Conservation (phyloP, 2,888 invertebrate genomes). For the Osedax frankpressi region DNA sequence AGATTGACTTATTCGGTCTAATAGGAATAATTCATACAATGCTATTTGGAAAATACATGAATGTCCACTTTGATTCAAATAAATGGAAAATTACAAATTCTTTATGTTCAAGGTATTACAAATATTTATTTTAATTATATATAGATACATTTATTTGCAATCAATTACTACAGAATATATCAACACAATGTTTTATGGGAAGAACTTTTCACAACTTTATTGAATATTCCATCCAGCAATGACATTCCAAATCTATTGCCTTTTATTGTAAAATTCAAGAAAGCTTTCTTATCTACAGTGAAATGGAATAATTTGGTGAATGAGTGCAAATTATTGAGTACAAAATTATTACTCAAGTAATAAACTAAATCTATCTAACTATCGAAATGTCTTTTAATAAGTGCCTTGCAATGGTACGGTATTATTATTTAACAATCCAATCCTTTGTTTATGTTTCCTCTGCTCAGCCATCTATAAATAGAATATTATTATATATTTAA, state of each 20-base stretch:
- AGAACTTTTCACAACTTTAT: constrained; percentile 61
- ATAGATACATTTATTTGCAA: too few species aligned
- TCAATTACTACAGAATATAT: neutral
- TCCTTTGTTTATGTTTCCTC: constrained; percentile 80
- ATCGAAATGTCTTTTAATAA: too few species aligned
- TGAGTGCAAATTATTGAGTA: neutral
- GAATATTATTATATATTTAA: too few species aligned
- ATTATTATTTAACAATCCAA: constrained; percentile 57
- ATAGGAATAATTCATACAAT: neutral
- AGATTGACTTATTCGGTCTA: constrained; percentile 8
- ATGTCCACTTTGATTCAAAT: neutral
- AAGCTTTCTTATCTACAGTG: constrained; percentile 3
- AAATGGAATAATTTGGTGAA: neutral
- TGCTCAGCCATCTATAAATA: constrained; percentile 73
- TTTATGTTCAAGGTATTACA: neutral
- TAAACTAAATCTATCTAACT: neutral
- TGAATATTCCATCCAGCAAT: constrained; percentile 69
- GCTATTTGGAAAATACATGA: constrained; percentile 14
- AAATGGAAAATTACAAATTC: neutral
- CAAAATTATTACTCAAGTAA: neutral
- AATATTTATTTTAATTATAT: too few species aligned
- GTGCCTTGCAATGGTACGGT: neutral
- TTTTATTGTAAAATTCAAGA: constrained; percentile 31
- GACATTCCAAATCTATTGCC: constrained; percentile 58
- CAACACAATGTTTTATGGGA: constrained; percentile 1